Percentiles rank a stretch among this genome's conserved stretches.
Evolutionary conservation across 2,888 invertebrate species (phyloP).

Genomic region (Sturmia bella): DNA sequence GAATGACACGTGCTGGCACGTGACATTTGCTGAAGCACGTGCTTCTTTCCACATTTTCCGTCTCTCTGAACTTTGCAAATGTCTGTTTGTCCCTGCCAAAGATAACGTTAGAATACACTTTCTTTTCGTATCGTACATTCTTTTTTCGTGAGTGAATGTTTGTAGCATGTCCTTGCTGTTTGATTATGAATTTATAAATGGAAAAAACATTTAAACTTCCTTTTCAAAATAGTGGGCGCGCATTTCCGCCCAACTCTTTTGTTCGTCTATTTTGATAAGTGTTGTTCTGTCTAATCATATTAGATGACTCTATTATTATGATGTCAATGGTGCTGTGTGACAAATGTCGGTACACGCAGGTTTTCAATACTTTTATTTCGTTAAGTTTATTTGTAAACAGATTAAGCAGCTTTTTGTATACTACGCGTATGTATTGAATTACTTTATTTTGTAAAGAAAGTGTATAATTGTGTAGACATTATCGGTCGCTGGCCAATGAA

Average conservation of each 20-base stretch:
- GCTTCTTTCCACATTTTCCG: constrained; percentile 67
- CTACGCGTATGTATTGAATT: constrained; percentile 33
- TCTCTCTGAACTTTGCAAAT: constrained; percentile 20
- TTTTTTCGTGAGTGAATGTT: background rate
- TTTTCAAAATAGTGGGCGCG: constrained; percentile 70
- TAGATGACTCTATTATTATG: constrained; percentile 68
- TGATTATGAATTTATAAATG: constrained; percentile 63
- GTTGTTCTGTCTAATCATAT: constrained; percentile 70
- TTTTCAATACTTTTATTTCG: constrained; percentile 23
- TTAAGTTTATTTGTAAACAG: constrained; percentile 48
- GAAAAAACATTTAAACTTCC: constrained; percentile 68
- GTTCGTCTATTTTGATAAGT: constrained; percentile 64
- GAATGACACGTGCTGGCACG: constrained; percentile 76
- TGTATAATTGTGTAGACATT: constrained; percentile 18
- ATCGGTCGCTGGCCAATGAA: constrained; percentile 9
- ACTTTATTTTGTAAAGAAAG: constrained; percentile 11
- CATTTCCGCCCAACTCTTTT: constrained; percentile 72
- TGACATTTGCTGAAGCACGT: constrained; percentile 76
- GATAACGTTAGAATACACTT: constrained; percentile 33
- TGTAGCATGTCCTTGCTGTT: constrained; percentile 38
- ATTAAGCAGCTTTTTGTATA: constrained; percentile 39
- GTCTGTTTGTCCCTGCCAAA: constrained; percentile 64
- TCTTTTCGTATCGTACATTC: background rate
- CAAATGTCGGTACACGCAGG: constrained; percentile 12
- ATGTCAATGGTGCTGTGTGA: constrained; percentile 42